Evolutionary conservation across 2,888 invertebrate species (phyloP), one percentile per base, ranked within the genome.

Genomic region (Blera fallax): DNA sequence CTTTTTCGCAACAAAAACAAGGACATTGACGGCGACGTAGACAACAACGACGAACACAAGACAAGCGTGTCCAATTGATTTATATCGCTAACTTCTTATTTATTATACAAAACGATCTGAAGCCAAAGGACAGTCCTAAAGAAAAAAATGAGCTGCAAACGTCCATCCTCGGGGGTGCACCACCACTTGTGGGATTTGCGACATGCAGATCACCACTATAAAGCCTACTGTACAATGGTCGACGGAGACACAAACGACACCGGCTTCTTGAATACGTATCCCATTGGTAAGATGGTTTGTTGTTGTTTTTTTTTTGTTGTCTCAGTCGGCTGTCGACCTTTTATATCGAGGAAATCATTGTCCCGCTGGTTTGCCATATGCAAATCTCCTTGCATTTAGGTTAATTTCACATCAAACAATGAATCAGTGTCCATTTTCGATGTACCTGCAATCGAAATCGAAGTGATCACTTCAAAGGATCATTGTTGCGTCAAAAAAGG

Each of bases 361-460:
- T 84, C 79, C 84, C 18, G 40, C 62, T 78, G 70, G 10, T 80
- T 16, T 70, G 69, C 37, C 67, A 58, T 80, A 84, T 84, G 84
- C 84, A 79, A 84, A 84, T 84, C 79, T 60, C n/a, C 18, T 7
- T 45, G 64, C 69, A 70, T 84, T 79, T 84, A 74, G 84, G 84
- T 84, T 84, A 84, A 84, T 84, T 79, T 79, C 43, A 69, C 83
- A 73, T 62, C 73, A 62, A 84, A 84, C 83, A 84, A 84, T 79
- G 78, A 24, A 73, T 65, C 70, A 50, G 52, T 73, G 72, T 45
- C 21, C 34, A 7, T 32, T 65, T 43, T 11, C 50, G 10, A 21
- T 40, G 69, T 54, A 67, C 78, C 52, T 78, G 16, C 52, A 43
- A 54, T 56, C 58, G 50, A 40, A 52, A 8, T 14, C 16, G 3